These are phyloP conservation scores for Psittacula echo DNA, from an alignment of 2,797 vertebrate genomes.

Conservation along the genomic window DNA sequence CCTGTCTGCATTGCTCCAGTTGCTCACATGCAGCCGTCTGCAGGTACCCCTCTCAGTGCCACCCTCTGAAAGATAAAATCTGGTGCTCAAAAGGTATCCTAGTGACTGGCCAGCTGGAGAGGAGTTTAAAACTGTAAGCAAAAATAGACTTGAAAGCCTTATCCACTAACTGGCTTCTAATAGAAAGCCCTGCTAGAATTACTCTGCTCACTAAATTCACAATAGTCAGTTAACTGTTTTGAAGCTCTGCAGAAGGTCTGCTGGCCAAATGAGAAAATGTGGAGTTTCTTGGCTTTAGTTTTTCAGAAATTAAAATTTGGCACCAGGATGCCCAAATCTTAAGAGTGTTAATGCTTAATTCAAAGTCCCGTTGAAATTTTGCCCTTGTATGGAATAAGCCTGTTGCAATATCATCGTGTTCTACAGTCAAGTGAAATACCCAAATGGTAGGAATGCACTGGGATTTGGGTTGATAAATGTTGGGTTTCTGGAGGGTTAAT, in stretches of 20 bases:
- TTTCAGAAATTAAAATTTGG: background rate
- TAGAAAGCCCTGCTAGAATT: background rate
- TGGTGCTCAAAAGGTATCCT: background rate
- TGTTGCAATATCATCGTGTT: background rate
- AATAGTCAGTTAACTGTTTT: slow-evolving; percentile 1
- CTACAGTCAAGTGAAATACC: background rate
- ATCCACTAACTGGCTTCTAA: background rate
- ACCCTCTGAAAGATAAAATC: background rate
- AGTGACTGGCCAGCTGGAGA: background rate
- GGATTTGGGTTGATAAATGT: background rate
- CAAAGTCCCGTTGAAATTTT: background rate
- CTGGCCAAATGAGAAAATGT: background rate
- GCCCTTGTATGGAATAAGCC: background rate
- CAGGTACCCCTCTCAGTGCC: background rate
- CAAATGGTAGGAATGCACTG: background rate
- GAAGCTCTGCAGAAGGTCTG: background rate
- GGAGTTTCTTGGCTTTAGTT: background rate
- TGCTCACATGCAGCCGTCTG: background rate
- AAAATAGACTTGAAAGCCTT: slow-evolving; percentile 38
- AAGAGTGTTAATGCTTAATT: background rate
- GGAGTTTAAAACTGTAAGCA: background rate
- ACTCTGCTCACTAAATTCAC: slow-evolving; percentile 20
- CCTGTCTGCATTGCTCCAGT: background rate
- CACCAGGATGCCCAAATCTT: background rate
- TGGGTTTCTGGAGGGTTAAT: background rate